Evolutionary conservation across 1,140 invertebrate genomes (phyloP), one percentile per base, ranked within the genome.

Genomic region (Nephotettix cincticeps): DNA sequence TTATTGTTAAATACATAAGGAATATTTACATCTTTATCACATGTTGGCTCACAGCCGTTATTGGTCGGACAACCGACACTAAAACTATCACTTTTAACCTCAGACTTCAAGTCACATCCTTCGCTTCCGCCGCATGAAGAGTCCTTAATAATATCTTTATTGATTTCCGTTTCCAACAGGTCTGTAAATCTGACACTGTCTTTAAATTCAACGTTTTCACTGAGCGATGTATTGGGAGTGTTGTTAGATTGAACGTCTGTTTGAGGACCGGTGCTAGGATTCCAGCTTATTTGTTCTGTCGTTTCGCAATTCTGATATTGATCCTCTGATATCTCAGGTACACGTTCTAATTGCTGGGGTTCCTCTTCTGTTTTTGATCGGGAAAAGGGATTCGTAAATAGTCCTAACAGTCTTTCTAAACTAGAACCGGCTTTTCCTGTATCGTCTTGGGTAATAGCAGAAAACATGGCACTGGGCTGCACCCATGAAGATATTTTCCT

Each of bases 371-470:
- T 28, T 47, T 68, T 68, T 30, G 43, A 47, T 54, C 70, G 43
- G 23, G 68, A 64, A 45, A 76, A 76, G 0, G 75, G 75, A 58
- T 76, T 74, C 28, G 74, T 74, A 66, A 78, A 78, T n/a, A 78
- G 64, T 1, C 76, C 76, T n/a, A 78, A 65, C n/a, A 78, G 73
- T 72, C 73, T 76, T 69, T 77, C 77, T 29, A 78, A 70, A 68
- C 72, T 70, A 17, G 76, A 73, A 2, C 71, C 65, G 23, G 70
- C 64, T 71, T 73, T 74, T 9, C 68, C 47, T 68, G 67, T 43
- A 65, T 61, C 47, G 70, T 70, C 63, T 27, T 66, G 56, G 29
- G 54, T 72, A 63, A 36, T 66, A 2, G n/a, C 47, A 23, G 19
- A 67, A 36, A 40, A 65, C 58, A 40, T 63, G n/a, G 51, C 45